Base-by-base conservation (phyloP, 1,140 invertebrate genomes). In the Aphaenogaster ashmeadi region DNA sequence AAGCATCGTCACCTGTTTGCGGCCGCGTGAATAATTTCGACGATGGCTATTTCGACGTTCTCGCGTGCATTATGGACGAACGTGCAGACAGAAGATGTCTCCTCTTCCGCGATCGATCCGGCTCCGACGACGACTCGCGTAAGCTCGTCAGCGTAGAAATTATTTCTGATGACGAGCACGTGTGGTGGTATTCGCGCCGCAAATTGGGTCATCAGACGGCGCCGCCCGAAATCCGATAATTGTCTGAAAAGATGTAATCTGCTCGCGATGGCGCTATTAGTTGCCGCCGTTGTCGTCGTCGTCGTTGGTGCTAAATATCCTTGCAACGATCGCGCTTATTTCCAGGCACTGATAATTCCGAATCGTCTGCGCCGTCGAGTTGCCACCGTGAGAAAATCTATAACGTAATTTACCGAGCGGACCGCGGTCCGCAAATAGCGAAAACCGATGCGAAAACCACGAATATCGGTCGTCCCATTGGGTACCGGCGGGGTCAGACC, bases 171-270 rank as follows among this genome's bases (percentile, higher is more conserved):
- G 38, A 21, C 6, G 36, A 15, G 15, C 21, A 27, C 21, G 60
- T 78, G 62, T 78, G 47, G 2, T 66, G 44, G 15, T 75, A 78
- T 86, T 86, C 47, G 21, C 44, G 81, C 7, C 60, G 54, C 75
- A 86, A 91, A 91, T 91, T 91, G 77, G 91, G 91, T 91, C 91
- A 88, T 91, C 89, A 78, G 89, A 90, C 89, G 74, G 36, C 33
- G 72, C 44, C 69, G 13, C 36, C 47, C 62, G 87, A 81, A 86
- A 56, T 69, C 58, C 60, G 33, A 83, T 90, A 90, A 90, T 90
- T 85, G 69, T 62, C 33, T 67, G 67, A 62, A 62, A 71, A 52
- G 67, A n/a, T 66, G 60, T 58, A 52, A 47, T 67, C 66, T 47
- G 9, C 21, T 52, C 72, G 27, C 47, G 64, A n/a, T 87, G 66